Conservation (phyloP, 2,797 vertebrate species). For the Enteromius paludinosus region DNA sequence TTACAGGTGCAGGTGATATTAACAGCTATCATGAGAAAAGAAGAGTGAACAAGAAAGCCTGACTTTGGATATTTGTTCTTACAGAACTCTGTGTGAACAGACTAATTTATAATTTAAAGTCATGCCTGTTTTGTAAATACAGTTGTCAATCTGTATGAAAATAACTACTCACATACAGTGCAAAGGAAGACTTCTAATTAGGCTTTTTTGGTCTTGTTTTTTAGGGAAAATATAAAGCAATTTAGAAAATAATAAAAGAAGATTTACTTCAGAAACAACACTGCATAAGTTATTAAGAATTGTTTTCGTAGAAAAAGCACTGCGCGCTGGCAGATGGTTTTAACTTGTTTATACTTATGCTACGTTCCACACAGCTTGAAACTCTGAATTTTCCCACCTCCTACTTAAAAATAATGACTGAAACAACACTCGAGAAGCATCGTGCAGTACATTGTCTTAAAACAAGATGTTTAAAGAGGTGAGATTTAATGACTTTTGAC, state of each 20-base stretch:
- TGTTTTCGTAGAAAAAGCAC: background rate
- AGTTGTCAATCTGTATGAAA: background rate
- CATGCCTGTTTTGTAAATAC: background rate
- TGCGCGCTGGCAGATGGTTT: background rate
- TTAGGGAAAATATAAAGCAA: background rate
- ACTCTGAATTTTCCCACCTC: background rate
- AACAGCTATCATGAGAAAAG: background rate
- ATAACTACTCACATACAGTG: background rate
- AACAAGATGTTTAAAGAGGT: background rate
- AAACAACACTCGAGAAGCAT: background rate
- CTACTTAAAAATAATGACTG: conserved; percentile 3
- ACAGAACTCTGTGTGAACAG: background rate
- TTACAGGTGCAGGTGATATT: background rate
- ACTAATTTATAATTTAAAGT: background rate
- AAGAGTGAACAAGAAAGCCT: background rate
- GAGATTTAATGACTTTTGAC: conserved; percentile 1
- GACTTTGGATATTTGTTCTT: background rate
- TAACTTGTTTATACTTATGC: conserved; percentile 9
- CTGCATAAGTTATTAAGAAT: background rate
- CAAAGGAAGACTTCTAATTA: background rate
- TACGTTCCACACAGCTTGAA: background rate
- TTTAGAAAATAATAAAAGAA: background rate
- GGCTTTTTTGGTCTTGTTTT: background rate
- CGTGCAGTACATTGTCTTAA: background rate
- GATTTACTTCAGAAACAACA: background rate